Evolutionary conservation across 2,113 vertebrate genomes (phyloP).

Genomic region (Dendropsophus ebraccatus): DNA sequence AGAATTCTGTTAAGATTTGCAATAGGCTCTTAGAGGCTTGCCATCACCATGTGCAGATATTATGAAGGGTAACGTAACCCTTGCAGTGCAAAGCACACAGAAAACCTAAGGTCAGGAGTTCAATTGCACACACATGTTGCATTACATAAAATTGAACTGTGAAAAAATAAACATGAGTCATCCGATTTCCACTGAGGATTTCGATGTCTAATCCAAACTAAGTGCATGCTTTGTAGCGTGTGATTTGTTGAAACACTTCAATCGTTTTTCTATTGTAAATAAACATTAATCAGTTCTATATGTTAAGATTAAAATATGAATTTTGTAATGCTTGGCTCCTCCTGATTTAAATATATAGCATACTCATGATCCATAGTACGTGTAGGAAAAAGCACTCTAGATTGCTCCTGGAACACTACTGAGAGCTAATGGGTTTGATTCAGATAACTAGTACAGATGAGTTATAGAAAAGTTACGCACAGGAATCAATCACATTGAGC

Average conservation of each 20-base stretch:
- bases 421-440: background rate
- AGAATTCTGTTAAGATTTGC: constrained; percentile 1
- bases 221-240: constrained; percentile 47
- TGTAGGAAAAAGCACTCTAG: background rate
- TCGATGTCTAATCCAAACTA: constrained; percentile 46
- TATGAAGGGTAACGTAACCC: constrained; percentile 48
- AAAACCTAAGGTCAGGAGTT: constrained; percentile 39
- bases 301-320: constrained; percentile 50
- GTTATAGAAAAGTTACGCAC: no score
- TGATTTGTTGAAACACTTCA: constrained; percentile 59
- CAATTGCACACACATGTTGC: constrained; percentile 56
- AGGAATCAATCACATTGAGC: no score
- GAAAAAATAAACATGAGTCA: constrained; percentile 57
- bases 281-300: constrained; percentile 57
- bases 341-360: constrained; percentile 24
- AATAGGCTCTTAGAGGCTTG: constrained; percentile 14
- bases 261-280: constrained; percentile 52
- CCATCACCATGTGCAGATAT: constrained; percentile 28
- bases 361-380: background rate
- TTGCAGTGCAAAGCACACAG: constrained; percentile 42
- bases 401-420: background rate
- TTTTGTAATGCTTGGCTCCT: constrained; percentile 14
- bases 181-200: constrained; percentile 53
- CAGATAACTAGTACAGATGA: no score
- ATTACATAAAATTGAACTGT: constrained; percentile 52